Evolutionary conservation across 2,888 invertebrate species (phyloP), one percentile per base, ranked within the genome.

Genomic region (Latrodectus hesperus): DNA sequence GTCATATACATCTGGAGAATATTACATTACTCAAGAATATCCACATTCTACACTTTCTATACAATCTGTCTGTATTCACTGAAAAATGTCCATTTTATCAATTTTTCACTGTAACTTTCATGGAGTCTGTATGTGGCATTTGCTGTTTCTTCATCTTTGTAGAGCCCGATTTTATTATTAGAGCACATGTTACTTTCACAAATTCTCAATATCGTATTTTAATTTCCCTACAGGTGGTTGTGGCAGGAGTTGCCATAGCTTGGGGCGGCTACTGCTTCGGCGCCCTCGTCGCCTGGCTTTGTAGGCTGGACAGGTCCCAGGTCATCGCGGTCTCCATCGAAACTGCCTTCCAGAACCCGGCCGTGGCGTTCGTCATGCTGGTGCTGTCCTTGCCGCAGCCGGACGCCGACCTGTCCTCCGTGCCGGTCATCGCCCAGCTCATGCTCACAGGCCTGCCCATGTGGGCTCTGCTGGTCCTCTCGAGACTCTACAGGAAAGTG

Each of bases 281-380:
- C 2, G 95, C 95, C 91, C 70, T 94, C 11, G 90, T 94, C 0
- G 95, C 96, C 0, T 93, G 93, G 78, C 51, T 95, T 0, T 93
- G 94, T 16, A 93, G 94, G 51, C 96, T 96, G 91, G 93, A 94
- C 81, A 9, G 92, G 94, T 92, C 94, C 5, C 96, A 98, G 92
- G 93, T 95, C 4, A 93, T 96, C n/a, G 97, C 98, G 9, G 97
- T 98, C 91, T 95, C 96, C 74, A 95, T 98, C 75, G 98, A 98
- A 89, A 92, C 97, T 8, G 96, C 97, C 71, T 95, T 90, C 70
- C 90, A 90, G 78, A 90, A 90, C 77, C 97, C 98, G 0, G 98
- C 97, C 70, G 95, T 98, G 89, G 94, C 98, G 0, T 98, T 98
- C 91, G 96, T 98, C 92, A 93, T 98, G 90, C 93, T 98, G 80